Percentiles rank a stretch among this genome's conserved stretches.
These are phyloP conservation scores for Coenonympha glycerion DNA, from an alignment of 2,888 invertebrate genomes.

Conservation along the genomic window DNA sequence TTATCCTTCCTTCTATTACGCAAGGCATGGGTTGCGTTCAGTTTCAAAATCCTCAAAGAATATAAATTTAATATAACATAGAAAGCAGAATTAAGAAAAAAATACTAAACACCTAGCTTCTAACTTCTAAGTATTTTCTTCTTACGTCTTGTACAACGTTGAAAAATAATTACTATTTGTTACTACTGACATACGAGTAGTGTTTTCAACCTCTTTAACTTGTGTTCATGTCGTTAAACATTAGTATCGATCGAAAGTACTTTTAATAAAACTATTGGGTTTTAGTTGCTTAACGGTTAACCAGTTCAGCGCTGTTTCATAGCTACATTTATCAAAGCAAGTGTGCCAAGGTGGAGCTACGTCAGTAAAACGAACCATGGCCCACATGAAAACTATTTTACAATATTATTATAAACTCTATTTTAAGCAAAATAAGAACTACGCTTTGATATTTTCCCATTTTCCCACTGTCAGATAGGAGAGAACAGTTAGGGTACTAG, in stretches of 20 bases:
- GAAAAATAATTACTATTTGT: no score
- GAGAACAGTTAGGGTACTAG: neutral
- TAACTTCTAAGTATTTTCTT: no score
- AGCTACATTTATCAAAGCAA: conserved; percentile 27
- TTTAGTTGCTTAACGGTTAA: conserved; percentile 7
- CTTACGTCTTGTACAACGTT: no score
- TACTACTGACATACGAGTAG: no score
- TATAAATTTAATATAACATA: neutral
- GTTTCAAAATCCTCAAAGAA: neutral
- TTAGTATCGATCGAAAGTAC: neutral
- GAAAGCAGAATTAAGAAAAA: no score
- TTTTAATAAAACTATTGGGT: neutral
- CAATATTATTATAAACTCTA: conserved; percentile 21
- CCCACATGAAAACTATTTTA: conserved; percentile 13
- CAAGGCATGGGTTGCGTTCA: conserved; percentile 16
- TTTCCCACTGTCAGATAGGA: neutral
- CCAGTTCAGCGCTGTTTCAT: conserved; percentile 18
- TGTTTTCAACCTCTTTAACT: no score
- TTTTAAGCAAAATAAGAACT: conserved; percentile 9
- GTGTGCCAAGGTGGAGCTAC: conserved; percentile 35
- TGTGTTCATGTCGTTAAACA: no score
- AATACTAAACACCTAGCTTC: no score
- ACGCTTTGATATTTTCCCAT: neutral
- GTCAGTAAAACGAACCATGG: conserved; percentile 25
- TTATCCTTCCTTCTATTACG: conserved; percentile 31